phyloP scores from a whole-genome alignment of 2,888 invertebrate species.

The Pachydiplax longipennis region DNA sequence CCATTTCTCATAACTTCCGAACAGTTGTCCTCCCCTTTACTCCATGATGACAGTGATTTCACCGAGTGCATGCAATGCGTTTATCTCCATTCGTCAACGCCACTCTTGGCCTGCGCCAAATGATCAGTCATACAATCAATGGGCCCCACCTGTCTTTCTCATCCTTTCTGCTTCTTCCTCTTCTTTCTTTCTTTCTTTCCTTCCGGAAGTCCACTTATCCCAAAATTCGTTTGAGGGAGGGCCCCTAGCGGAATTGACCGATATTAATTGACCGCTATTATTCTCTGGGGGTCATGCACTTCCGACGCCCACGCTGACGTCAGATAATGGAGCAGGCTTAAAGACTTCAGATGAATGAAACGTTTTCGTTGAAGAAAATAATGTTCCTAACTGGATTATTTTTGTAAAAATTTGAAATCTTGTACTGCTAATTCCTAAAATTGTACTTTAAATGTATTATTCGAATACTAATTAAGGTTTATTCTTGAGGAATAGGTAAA shows the following conservation, averaged over 20 bases:
- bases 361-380: no score
- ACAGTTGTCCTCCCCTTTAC: not conserved
- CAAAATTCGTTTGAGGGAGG: not conserved
- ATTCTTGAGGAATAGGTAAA: no score
- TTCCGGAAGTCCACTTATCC: not conserved
- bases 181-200: not conserved
- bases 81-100: slow-evolving; percentile 30
- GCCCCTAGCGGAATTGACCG: slow-evolving; percentile 5
- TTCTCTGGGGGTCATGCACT: slow-evolving; percentile 1
- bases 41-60: not conserved
- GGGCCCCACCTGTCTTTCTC: not conserved
- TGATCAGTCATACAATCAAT: slow-evolving; percentile 30
- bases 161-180: not conserved
- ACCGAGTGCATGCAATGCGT: not conserved
- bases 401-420: no score
- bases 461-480: no score
- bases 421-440: no score
- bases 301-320: not conserved
- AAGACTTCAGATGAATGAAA: no score
- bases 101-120: not conserved
- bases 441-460: no score
- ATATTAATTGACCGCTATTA: slow-evolving; percentile 17
- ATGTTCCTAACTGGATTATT: no score
- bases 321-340: no score
- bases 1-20: not conserved